Conservation (phyloP, 2,888 invertebrate species). For the Ophion slaviceki region DNA sequence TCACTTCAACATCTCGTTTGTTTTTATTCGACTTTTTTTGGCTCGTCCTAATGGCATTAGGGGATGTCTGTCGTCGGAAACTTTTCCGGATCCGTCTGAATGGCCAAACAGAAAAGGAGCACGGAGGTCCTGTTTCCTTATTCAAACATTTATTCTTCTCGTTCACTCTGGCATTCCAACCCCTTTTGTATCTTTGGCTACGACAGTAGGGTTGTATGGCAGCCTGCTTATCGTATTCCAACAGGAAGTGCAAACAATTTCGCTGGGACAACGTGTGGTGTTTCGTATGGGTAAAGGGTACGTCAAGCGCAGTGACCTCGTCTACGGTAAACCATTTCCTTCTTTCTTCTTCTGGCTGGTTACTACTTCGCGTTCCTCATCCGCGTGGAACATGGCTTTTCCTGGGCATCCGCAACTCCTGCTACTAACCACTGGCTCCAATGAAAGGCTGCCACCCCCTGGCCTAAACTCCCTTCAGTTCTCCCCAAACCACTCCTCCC, state of each 20-base stretch:
- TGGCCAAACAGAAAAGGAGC: slow-evolving; percentile 16
- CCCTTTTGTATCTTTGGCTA: slow-evolving; percentile 9
- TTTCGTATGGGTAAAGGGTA: slow-evolving; percentile 54
- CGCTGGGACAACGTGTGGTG: slow-evolving; percentile 55
- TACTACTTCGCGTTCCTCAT: slow-evolving; percentile 21
- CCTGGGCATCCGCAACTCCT: not conserved
- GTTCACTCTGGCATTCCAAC: slow-evolving; percentile 15
- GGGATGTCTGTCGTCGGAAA: not conserved
- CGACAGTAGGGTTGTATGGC: not conserved
- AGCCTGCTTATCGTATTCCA: slow-evolving; percentile 66
- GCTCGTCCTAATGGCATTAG: not conserved
- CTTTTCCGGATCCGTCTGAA: slow-evolving; percentile 13
- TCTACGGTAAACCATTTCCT: slow-evolving; percentile 38
- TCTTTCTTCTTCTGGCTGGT: slow-evolving; percentile 11
- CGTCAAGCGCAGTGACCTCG: slow-evolving; percentile 65
- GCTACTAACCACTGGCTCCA: not conserved
- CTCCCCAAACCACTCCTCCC: slow-evolving; percentile 11
- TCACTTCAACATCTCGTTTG: not conserved
- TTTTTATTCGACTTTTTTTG: not conserved
- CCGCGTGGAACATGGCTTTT: not conserved
- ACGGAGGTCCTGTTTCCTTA: slow-evolving; percentile 31
- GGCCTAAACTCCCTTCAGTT: not conserved
- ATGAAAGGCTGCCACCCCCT: slow-evolving; percentile 5
- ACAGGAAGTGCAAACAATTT: slow-evolving; percentile 68
- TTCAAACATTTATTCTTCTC: slow-evolving; percentile 35